Evolutionary conservation across 2,113 vertebrate genomes (phyloP).

Genomic region (Pandion haliaetus): DNA sequence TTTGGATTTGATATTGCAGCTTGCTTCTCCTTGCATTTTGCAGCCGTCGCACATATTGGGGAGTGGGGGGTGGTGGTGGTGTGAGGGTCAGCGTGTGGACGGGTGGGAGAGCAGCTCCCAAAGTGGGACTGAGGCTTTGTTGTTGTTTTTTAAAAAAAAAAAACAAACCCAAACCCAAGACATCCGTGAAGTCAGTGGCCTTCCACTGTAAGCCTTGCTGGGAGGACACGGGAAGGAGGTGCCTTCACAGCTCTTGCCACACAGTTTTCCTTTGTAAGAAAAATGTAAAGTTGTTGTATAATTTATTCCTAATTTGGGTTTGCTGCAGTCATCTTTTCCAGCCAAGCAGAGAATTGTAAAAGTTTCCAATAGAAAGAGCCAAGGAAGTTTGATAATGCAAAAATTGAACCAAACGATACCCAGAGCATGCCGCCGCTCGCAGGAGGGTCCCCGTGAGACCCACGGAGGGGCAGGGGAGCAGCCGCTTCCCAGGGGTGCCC

Average conservation of each 20-base stretch:
- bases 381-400: constrained; percentile 41
- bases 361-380: constrained; percentile 52
- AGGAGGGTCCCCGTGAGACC: not conserved
- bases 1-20: not conserved
- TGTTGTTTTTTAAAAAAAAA: too few species aligned
- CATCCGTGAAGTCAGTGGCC: not conserved
- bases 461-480: rapidly evolving
- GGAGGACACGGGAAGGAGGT: constrained; percentile 2
- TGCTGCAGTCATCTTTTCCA: constrained; percentile 66
- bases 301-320: constrained; percentile 71
- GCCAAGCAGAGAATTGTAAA: constrained; percentile 46
- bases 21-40: not conserved
- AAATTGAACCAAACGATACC: not conserved
- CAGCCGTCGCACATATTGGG: not conserved
- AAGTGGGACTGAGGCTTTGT: not conserved
- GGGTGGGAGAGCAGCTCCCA: not conserved
- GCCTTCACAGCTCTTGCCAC: constrained; percentile 9
- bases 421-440: not conserved
- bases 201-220: not conserved
- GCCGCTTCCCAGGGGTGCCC: not conserved
- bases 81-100: not conserved
- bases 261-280: constrained; percentile 48
- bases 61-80: not conserved
- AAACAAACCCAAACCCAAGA: not conserved
- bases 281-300: constrained; percentile 62